Base-by-base conservation (phyloP, 53 echinoderm and acorn worm genomes). In the Echinarachnius parma region DNA sequence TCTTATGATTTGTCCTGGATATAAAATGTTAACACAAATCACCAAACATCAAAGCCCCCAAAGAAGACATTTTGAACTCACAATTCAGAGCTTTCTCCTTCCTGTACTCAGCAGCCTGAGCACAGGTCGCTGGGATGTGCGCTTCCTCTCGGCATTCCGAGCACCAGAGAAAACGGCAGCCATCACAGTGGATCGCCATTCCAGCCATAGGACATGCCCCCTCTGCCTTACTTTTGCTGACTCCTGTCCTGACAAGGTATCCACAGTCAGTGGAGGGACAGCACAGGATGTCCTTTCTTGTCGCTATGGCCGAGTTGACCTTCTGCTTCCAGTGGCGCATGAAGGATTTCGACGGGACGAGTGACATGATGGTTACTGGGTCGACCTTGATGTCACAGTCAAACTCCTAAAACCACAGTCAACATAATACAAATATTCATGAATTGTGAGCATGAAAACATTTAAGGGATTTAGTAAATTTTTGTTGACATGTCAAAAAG, bases 141-240 rank as follows among this genome's bases (percentile, higher is more conserved):
- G 65, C 83, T 28, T 72, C 82, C 63, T 83, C 84, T 48, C 63
- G 86, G 59, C 89, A 93, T 34, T 76, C 48, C 1, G 77, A 53
- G 58, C 93, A 93, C 93, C 93, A 93, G 21, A 80, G 59, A 36
- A 53, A 65, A 44, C 93, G 83, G 52, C 93, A 93, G n/a, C n/a
- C n/a, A 21, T 60, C 74, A 80, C 93, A 93, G 15, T 46, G 35
- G 33, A 93, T 68, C 37, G 68, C 64, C 27, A 82, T 58, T 27
- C 29, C 54, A 21, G 49, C 25, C 44, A 61, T 62, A n/a, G n/a
- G n/a, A n/a, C n/a, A n/a, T n/a, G n/a, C n/a, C n/a, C n/a, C n/a
- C n/a, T n/a, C n/a, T n/a, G n/a, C n/a, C n/a, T n/a, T n/a, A n/a
- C n/a, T n/a, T n/a, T n/a, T n/a, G 31, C 28, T 34, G 24, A 13